Percentiles rank a stretch among this genome's conserved stretches.
These are phyloP conservation scores for Callipepla squamata DNA, from an alignment of 2,113 vertebrate genomes.

Conservation along the genomic window DNA sequence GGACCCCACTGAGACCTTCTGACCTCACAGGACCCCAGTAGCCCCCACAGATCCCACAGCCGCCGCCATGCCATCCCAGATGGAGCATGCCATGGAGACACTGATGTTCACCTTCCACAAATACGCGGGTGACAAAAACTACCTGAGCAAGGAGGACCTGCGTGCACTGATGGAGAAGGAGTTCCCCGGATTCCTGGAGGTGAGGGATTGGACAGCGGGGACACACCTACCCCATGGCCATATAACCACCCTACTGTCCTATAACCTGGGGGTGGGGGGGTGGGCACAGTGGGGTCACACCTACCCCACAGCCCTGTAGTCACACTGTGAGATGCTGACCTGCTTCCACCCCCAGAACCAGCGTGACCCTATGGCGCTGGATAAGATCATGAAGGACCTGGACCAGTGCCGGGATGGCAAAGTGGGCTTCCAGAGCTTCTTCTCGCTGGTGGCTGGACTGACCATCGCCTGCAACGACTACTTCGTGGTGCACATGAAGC, in stretches of 20 bases:
- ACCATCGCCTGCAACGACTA: constrained; percentile 83
- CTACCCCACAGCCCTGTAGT: too few species aligned
- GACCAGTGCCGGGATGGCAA: constrained; percentile 77
- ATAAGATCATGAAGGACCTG: constrained; percentile 79
- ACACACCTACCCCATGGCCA: too few species aligned
- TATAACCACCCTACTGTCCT: too few species aligned
- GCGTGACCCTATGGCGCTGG: constrained; percentile 76
- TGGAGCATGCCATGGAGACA: constrained; percentile 80
- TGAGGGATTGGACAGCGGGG: too few species aligned
- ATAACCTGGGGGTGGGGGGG: too few species aligned
- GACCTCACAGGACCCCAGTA: too few species aligned
- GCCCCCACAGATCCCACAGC: neutral
- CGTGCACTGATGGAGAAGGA: constrained; percentile 76
- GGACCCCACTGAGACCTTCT: too few species aligned
- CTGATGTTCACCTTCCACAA: constrained; percentile 80
- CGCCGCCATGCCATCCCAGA: constrained; percentile 71
- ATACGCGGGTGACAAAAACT: constrained; percentile 76
- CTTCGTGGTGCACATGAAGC: constrained; percentile 80
- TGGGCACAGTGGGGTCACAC: too few species aligned
- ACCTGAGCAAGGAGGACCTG: constrained; percentile 77
- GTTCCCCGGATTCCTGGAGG: constrained; percentile 57
- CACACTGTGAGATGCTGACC: too few species aligned
- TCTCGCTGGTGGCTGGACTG: constrained; percentile 77
- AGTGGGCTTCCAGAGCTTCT: constrained; percentile 77
- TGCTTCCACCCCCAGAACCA: constrained; percentile 61